Evolutionary conservation across 37 sponge, comb jelly and placozoan genomes (phyloP).

Genomic region (Dysidea cf. avara): DNA sequence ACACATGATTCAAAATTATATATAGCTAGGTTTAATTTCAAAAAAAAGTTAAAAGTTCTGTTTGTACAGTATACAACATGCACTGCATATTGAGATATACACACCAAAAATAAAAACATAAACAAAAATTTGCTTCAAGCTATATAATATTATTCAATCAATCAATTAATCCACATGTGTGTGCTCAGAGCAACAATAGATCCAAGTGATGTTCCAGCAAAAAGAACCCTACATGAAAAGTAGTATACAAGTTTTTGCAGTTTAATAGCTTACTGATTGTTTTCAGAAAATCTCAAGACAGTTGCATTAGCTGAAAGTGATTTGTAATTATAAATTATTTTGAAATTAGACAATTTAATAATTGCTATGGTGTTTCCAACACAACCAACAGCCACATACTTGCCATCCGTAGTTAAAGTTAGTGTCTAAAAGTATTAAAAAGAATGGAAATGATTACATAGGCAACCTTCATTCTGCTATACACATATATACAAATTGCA

Average conservation of each 20-base stretch:
- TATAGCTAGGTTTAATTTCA: no score
- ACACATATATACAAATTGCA: no score
- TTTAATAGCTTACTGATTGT: slow-evolving; percentile 43
- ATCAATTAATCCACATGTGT: slow-evolving; percentile 44
- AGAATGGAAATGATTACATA: no score
- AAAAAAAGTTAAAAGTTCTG: no score
- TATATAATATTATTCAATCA: no score
- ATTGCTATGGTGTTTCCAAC: slow-evolving; percentile 55
- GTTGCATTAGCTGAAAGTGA: slow-evolving; percentile 52
- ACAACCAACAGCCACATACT: slow-evolving; percentile 61
- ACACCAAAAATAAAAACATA: no score
- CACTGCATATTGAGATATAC: no score
- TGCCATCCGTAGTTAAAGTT: slow-evolving; percentile 51
- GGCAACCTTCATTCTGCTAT: no score
- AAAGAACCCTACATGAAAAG: slow-evolving; percentile 36
- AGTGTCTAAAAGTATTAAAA: slow-evolving; percentile 64
- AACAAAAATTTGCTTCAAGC: no score
- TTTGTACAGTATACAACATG: no score
- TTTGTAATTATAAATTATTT: slow-evolving; percentile 27
- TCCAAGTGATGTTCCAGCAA: slow-evolving; percentile 70
- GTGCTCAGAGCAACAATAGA: slow-evolving; percentile 48
- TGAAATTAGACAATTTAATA: slow-evolving; percentile 30
- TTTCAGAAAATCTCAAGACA: slow-evolving; percentile 57
- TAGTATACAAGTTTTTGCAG: background rate
- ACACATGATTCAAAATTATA: no score